Evolutionary conservation across 2,888 invertebrate genomes (phyloP).

Genomic region (Thecophora atra): DNA sequence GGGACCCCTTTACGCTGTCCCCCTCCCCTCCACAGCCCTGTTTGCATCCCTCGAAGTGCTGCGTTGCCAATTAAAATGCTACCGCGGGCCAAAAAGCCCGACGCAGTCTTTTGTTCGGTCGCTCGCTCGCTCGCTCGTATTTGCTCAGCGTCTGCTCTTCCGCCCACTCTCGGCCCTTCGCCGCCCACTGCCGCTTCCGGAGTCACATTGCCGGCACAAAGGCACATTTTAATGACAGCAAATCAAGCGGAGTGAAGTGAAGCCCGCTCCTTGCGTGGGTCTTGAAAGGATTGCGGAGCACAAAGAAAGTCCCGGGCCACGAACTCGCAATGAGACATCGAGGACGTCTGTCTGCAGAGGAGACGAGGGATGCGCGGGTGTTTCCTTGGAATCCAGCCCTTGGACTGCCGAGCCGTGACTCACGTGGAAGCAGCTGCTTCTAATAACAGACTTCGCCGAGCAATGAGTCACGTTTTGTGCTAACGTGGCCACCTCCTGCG

Average conservation of each 20-base stretch:
- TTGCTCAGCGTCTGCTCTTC: conserved; percentile 18
- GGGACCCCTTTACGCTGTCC: neutral
- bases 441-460: conserved; percentile 22
- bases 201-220: conserved; percentile 24
- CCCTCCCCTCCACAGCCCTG: too few relatives aligned
- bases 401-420: conserved; percentile 16
- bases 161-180: neutral
- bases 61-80: conserved; percentile 36
- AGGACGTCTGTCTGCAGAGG: neutral
- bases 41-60: too few relatives aligned
- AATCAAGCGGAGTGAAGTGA: conserved; percentile 23
- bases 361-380: neutral
- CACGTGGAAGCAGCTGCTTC: conserved; percentile 27
- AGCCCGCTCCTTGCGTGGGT: neutral
- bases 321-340: neutral
- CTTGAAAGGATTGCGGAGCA: conserved; percentile 30
- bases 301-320: conserved; percentile 10
- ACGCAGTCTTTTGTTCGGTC: neutral
- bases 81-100: conserved; percentile 20
- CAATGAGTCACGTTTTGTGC: conserved; percentile 37
- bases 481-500: conserved; percentile 21
- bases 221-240: conserved; percentile 31
- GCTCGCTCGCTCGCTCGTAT: neutral
- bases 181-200: neutral
- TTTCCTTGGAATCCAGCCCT: neutral